phyloP scores from a whole-genome alignment of 2,888 invertebrate genomes.

The Andricus quercusramuli region DNA sequence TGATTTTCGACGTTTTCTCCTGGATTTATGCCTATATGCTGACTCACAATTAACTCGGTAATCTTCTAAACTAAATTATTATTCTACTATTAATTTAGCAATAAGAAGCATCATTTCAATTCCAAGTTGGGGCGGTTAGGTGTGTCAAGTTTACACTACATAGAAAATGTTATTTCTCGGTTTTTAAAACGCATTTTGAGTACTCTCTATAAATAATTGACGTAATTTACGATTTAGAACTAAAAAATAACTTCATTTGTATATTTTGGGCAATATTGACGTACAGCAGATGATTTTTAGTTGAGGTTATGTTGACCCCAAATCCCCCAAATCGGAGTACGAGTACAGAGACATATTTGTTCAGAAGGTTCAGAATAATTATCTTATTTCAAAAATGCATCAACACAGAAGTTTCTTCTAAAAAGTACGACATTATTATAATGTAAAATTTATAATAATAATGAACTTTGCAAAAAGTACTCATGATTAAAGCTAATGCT shows the following conservation, averaged over 20 bases:
- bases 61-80: neutral
- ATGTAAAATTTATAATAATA: neutral
- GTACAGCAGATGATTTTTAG: neutral
- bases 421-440: neutral
- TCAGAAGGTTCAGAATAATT: neutral
- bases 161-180: neutral
- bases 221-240: neutral
- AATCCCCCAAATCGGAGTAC: neutral
- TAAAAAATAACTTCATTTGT: neutral
- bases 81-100: neutral
- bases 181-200: neutral
- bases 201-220: neutral
- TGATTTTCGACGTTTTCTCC: constrained; percentile 5
- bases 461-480: neutral
- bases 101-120: neutral
- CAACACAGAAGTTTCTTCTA: neutral
- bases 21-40: constrained; percentile 11
- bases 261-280: neutral
- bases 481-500: neutral
- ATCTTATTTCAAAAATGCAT: neutral
- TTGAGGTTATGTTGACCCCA: constrained; percentile 4
- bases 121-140: neutral
- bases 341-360: neutral
- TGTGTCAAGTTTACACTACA: constrained; percentile 16
- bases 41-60: constrained; percentile 2